A percentile compares a stretch with the other conserved stretches of the same genome.
Evolutionary conservation across 2,888 invertebrate genomes (phyloP).

Genomic region (Harmothoe impar): DNA sequence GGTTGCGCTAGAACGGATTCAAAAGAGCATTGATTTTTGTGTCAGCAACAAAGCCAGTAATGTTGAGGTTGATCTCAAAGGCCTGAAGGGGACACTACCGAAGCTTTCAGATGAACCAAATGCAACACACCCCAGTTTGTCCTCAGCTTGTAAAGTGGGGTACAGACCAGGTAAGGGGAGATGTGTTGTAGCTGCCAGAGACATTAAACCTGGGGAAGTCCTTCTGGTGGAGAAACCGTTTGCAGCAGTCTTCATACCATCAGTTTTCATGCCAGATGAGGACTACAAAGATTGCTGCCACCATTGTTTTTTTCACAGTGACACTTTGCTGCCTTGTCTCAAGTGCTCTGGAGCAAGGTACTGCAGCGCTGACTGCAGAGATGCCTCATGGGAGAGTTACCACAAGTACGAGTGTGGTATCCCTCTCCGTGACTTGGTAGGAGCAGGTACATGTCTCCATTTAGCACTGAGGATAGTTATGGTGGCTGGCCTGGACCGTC

Average conservation of each 20-base stretch:
- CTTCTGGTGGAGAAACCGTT: constrained; percentile 91
- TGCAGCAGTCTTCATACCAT: constrained; percentile 89
- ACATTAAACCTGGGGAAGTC: constrained; percentile 87
- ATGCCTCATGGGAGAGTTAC: constrained; percentile 60
- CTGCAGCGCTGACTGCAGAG: constrained; percentile 69
- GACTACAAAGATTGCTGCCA: constrained; percentile 87
- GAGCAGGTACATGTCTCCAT: constrained; percentile 69
- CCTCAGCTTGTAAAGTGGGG: constrained; percentile 70
- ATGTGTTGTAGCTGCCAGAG: constrained; percentile 77
- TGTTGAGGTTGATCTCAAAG: neutral
- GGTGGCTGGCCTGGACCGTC: constrained; percentile 16
- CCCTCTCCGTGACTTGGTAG: constrained; percentile 64
- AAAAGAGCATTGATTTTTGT: constrained; percentile 18
- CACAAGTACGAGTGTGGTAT: constrained; percentile 69
- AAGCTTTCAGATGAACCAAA: neutral
- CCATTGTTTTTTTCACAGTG: constrained; percentile 85
- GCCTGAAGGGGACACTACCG: neutral
- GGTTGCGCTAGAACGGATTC: neutral
- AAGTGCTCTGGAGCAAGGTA: constrained; percentile 65
- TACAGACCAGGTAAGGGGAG: constrained; percentile 76
- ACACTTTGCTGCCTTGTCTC: constrained; percentile 64
- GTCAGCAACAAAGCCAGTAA: neutral
- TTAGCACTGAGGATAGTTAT: constrained; percentile 68
- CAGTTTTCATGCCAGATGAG: constrained; percentile 87
- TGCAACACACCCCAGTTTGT: constrained; percentile 2